Evolutionary conservation across 2,113 vertebrate genomes (phyloP), one percentile per base, ranked within the genome.

Genomic region (Malurus elegans): DNA sequence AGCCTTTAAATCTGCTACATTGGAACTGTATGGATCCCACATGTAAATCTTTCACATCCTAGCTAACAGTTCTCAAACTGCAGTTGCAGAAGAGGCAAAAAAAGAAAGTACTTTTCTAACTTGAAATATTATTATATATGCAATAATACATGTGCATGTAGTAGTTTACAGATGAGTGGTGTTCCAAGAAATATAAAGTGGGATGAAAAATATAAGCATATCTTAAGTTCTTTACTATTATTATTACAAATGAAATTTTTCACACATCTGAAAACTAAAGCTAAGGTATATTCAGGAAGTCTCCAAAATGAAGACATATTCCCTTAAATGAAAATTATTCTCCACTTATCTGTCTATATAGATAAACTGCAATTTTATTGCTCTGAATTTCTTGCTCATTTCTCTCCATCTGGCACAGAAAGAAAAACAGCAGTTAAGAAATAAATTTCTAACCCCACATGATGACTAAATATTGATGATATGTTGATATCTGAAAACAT

Each of bases 391-490:
- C 72, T 58, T 69, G 28, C 28, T 92, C 3, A 7, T 84, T 93
- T 92, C 56, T 95, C 64, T 86, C 48, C 79, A 83, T 81, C 70
- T 92, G 92, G 72, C 65, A 72, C 4, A 65, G 56, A 84, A 90
- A 92, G 60, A 56, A 76, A 92, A 84, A 42, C n/a, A 88, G 56
- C 88, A 93, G n/a, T 72, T 42, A 86, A 81, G 60, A 90, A 78
- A 92, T 60, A 62, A 73, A 58, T 6, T 31, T 56, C 32, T 65
- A 84, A 18, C 17, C 40, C 10, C 15, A 38, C n/a, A 17, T 25
- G 32, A 71, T 71, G 75, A 38, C 64, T 66, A 83, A 83, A 20
- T 86, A 91, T 69, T 4, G 4, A 65, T 65, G 12, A 38, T 47
- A n/a, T 15, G 9, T 82, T 24, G 4, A 51, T 28, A 8, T 61